phyloP scores from a whole-genome alignment of 2,888 invertebrate species.

The Heliconius sara region DNA sequence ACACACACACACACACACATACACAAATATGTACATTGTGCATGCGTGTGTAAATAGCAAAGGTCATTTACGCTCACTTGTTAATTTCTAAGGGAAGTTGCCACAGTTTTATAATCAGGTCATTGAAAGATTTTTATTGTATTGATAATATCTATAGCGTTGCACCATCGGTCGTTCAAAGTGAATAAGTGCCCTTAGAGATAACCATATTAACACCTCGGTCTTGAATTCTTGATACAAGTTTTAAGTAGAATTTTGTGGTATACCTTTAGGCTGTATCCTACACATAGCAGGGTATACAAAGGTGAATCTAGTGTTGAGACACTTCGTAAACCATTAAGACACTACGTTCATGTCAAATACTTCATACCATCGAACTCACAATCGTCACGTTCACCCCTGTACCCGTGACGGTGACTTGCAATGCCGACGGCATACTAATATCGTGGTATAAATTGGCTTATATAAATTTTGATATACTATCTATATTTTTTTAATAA shows the following conservation, averaged over 20 bases:
- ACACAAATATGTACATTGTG: too few species aligned
- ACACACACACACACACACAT: too few species aligned
- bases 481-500: neutral
- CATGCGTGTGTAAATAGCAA: constrained; percentile 14
- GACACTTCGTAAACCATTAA: too few species aligned
- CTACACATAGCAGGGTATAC: too few species aligned
- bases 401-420: too few species aligned
- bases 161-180: neutral
- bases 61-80: constrained; percentile 46
- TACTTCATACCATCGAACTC: too few species aligned
- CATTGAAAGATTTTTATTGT: constrained; percentile 22
- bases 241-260: neutral
- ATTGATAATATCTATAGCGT: constrained; percentile 12
- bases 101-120: constrained; percentile 43
- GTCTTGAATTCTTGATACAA: neutral
- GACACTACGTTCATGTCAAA: too few species aligned
- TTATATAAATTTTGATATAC: too few species aligned
- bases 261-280: neutral
- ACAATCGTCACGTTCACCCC: too few species aligned
- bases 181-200: neutral
- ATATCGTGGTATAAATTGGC: too few species aligned
- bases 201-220: neutral
- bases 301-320: too few species aligned
- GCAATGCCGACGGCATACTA: too few species aligned
- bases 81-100: constrained; percentile 59